These are phyloP conservation scores for Cryptotis parvus DNA, from an alignment of 2,113 vertebrate genomes.

Conservation along the genomic window DNA sequence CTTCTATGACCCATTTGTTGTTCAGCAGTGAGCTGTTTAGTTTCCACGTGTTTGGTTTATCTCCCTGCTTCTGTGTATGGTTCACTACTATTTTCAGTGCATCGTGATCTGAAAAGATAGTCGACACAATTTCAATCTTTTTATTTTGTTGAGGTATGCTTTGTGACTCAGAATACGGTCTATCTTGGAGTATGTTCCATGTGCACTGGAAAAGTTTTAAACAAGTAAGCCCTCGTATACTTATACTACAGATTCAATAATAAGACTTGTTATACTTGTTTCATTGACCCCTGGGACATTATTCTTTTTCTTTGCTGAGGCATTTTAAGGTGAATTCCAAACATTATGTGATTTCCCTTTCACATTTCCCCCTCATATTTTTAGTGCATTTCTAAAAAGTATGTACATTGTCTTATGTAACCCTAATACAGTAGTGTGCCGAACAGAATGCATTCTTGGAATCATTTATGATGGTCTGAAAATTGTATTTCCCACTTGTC, in stretches of 20 bases:
- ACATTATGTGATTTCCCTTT: slow-evolving; percentile 11
- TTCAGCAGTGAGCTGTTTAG: too few species aligned
- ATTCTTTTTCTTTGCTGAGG: not conserved
- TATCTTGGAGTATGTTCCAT: too few species aligned
- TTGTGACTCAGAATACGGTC: too few species aligned
- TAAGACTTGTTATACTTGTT: not conserved
- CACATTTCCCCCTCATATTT: not conserved
- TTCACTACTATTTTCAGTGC: too few species aligned
- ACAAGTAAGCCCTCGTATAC: not conserved
- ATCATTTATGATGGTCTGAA: not conserved
- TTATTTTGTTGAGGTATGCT: too few species aligned
- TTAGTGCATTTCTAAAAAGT: not conserved
- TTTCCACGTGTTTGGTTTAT: too few species aligned
- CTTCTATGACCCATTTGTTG: too few species aligned
- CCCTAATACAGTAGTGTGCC: not conserved
- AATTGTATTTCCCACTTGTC: not conserved
- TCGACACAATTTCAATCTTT: too few species aligned
- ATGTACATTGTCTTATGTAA: not conserved
- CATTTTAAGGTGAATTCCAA: slow-evolving; percentile 13
- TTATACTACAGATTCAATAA: not conserved
- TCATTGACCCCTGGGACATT: not conserved
- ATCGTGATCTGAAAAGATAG: too few species aligned
- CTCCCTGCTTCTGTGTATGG: too few species aligned
- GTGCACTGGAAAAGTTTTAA: too few species aligned
- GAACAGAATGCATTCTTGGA: not conserved